These are phyloP conservation scores for Hoplodrina ambigua DNA, from an alignment of 2,888 invertebrate genomes.

Conservation along the genomic window DNA sequence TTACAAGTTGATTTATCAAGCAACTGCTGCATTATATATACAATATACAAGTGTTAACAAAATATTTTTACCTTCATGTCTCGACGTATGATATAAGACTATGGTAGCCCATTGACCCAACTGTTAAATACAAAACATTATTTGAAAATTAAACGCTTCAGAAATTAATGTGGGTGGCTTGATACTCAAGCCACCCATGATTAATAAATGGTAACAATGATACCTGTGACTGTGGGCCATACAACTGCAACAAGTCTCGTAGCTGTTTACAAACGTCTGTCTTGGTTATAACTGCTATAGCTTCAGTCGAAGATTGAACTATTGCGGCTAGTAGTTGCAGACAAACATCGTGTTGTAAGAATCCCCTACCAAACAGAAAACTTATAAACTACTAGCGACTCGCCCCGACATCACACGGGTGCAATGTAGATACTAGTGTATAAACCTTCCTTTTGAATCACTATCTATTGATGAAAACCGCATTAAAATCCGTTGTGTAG, in stretches of 20 bases:
- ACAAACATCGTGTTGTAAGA: conserved; percentile 72
- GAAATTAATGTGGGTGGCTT: neutral
- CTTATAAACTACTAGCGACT: too few species aligned
- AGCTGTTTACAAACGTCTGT: conserved; percentile 67
- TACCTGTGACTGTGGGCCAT: conserved; percentile 76
- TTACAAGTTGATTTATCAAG: neutral
- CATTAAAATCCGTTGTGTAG: too few species aligned
- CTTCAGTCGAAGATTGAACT: conserved; percentile 68
- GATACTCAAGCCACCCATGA: neutral
- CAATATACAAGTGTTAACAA: neutral
- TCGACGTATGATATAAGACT: conserved; percentile 72
- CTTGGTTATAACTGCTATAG: conserved; percentile 55
- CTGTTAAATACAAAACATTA: conserved; percentile 64
- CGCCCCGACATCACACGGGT: too few species aligned
- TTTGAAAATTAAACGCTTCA: neutral
- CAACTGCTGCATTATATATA: conserved; percentile 4
- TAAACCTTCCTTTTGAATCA: too few species aligned
- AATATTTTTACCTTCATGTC: conserved; percentile 59
- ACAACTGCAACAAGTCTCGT: conserved; percentile 66
- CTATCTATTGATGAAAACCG: too few species aligned
- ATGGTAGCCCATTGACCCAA: conserved; percentile 81
- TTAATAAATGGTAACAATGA: neutral
- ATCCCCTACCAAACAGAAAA: conserved; percentile 64
- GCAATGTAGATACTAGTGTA: too few species aligned
- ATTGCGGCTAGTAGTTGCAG: conserved; percentile 78